These are phyloP conservation scores for Centropristis striata DNA, from an alignment of 2,113 vertebrate genomes.

Conservation along the genomic window DNA sequence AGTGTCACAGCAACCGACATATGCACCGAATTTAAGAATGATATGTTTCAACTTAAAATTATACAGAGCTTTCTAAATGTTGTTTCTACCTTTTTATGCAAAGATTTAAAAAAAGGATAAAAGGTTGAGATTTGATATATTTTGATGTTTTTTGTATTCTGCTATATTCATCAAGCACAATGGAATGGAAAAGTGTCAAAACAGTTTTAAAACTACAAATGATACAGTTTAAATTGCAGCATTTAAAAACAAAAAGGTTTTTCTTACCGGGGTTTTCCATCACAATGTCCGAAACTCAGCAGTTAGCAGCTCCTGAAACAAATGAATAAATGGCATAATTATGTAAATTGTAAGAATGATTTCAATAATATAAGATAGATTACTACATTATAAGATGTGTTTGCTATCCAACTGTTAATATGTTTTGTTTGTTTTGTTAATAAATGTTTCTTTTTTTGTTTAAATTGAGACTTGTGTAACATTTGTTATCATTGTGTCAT, in stretches of 20 bases:
- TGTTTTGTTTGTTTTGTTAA: too few relatives aligned
- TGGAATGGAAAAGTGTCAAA: background rate
- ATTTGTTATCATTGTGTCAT: too few relatives aligned
- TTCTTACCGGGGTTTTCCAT: conserved; percentile 85
- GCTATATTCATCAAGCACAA: too few relatives aligned
- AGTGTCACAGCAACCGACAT: background rate
- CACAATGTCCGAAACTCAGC: conserved; percentile 60
- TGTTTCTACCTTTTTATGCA: background rate
- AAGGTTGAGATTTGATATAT: background rate
- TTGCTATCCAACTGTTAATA: too few relatives aligned
- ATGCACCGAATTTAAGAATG: background rate
- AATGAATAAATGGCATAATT: background rate
- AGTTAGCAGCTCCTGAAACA: conserved; percentile 71
- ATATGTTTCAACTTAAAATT: background rate
- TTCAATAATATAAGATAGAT: background rate
- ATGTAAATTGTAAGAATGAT: background rate
- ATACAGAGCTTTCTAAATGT: background rate
- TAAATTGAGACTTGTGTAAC: too few relatives aligned
- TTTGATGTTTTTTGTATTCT: background rate
- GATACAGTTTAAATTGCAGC: too few relatives aligned
- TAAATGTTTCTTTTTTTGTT: too few relatives aligned
- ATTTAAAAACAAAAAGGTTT: background rate
- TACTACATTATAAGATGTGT: background rate
- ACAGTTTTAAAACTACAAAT: background rate
- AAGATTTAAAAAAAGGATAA: background rate